Conservation (phyloP, 2,797 vertebrate species). For the Cryptoblepharus egeriae region DNA sequence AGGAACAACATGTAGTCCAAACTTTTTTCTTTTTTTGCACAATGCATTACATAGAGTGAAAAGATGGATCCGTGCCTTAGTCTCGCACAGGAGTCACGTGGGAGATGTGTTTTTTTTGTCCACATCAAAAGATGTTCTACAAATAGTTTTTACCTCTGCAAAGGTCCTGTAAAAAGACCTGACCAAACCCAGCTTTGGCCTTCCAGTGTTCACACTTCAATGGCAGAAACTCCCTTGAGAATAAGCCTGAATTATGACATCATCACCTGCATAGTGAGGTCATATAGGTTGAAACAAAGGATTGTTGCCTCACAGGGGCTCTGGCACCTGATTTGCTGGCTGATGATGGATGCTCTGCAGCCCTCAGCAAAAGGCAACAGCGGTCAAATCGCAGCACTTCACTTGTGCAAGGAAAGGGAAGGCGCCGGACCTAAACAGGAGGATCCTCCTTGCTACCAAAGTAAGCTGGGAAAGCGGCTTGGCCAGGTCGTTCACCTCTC, state of each 20-base stretch:
- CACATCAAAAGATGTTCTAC: too few species aligned
- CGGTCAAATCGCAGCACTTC: constrained; percentile 13
- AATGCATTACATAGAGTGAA: too few species aligned
- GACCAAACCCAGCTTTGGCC: neutral
- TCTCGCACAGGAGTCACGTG: too few species aligned
- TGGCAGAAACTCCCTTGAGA: neutral
- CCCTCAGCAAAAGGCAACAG: neutral
- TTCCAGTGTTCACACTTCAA: neutral
- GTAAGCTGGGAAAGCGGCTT: neutral
- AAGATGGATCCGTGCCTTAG: too few species aligned
- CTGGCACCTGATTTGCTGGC: constrained; percentile 41
- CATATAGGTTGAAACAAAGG: neutral
- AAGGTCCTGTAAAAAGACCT: neutral
- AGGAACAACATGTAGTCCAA: too few species aligned
- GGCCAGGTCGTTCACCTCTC: neutral
- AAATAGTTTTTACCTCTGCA: neutral
- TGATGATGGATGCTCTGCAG: constrained; percentile 20
- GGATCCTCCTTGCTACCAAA: neutral
- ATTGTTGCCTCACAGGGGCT: neutral
- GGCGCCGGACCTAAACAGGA: neutral
- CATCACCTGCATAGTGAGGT: neutral
- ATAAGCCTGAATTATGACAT: constrained; percentile 16
- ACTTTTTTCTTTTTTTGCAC: too few species aligned
- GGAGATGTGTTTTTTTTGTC: neutral
- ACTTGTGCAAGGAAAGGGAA: constrained; percentile 5